Evolutionary conservation across 2,113 vertebrate genomes (phyloP), one percentile per base, ranked within the genome.

Genomic region (Rhabdomys dilectus): DNA sequence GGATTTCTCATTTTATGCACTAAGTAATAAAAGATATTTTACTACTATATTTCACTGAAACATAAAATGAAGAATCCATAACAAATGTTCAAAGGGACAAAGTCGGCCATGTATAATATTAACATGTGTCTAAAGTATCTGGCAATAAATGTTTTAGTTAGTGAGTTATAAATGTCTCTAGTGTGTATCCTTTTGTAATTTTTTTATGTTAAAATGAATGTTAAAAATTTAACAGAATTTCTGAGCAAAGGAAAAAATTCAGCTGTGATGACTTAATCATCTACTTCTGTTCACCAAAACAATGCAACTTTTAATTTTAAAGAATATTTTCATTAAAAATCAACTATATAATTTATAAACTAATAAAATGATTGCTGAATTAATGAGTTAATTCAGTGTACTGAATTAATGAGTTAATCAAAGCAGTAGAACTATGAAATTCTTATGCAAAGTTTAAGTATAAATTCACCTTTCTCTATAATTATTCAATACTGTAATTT

Each of bases 381-480:
- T 51, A 81, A 84, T 77, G 34, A 98, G 29, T 75, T 88, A 51
- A 56, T 42, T n/a, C n/a, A n/a, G n/a, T 95, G 53, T 58, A 96
- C 89, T 96, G 58, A 92, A 95, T 64, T 51, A 81, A 84, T 77
- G 34, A 98, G 29, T 75, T 88, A 51, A 56, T 42, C 39, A 88
- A 91, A 92, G 48, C 29, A 88, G 36, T 53, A 84, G 39, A 80
- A 95, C 62, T 90, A 91, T 3, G 96, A 94, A 84, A 9, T 82
- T 77, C 95, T 97, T 97, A 89, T 95, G 85, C 81, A 81, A 97
- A 96, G 2, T 68, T 92, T 62, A 92, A 89, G 97, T 76, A 96
- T 60, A 94, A 92, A 73, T 73, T 80, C 77, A 53, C 17, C 42
- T 77, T 92, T 97, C 81, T 91, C 51, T 48, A 94, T 73, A 96